Conservation (phyloP, 1,140 invertebrate species). For the Dinoponera quadriceps region DNA sequence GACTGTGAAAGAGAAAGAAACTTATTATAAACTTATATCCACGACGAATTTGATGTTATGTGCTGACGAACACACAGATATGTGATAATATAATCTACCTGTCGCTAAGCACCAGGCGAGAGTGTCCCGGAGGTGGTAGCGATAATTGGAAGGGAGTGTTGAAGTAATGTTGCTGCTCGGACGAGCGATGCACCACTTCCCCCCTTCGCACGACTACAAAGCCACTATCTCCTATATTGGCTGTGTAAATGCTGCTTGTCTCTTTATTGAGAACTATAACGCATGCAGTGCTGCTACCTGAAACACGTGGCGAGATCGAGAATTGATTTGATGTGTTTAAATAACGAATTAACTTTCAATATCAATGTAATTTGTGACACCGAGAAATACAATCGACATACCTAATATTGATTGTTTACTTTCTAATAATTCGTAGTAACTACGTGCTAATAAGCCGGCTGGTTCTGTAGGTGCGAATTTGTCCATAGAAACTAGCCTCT, state of each 20-base stretch:
- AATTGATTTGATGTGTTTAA: background rate
- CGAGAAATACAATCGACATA: slow-evolving; percentile 75
- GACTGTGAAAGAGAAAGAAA: slow-evolving; percentile 86
- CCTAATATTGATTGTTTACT: slow-evolving; percentile 96
- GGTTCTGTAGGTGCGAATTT: slow-evolving; percentile 94
- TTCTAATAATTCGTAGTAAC: slow-evolving; percentile 96
- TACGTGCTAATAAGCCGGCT: slow-evolving; percentile 93
- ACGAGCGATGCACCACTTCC: slow-evolving; percentile 95
- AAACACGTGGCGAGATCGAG: slow-evolving; percentile 12
- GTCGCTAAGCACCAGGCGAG: slow-evolving; percentile 94
- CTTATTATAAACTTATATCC: slow-evolving; percentile 4
- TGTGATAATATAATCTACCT: slow-evolving; percentile 86
- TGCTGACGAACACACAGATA: slow-evolving; percentile 22
- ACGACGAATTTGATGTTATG: background rate
- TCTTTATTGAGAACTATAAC: slow-evolving; percentile 96
- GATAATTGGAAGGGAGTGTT: slow-evolving; percentile 99
- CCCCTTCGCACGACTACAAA: slow-evolving; percentile 96
- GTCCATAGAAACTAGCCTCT: slow-evolving; percentile 95
- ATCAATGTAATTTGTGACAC: background rate
- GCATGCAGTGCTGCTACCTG: slow-evolving; percentile 98
- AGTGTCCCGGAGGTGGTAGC: slow-evolving; percentile 95
- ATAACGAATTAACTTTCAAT: too few relatives aligned
- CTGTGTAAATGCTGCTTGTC: slow-evolving; percentile 95
- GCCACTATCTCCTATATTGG: slow-evolving; percentile 99
- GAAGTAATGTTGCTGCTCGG: slow-evolving; percentile 99